Percentiles rank a stretch among this genome's conserved stretches.
These are phyloP conservation scores for Drosophila kikkawai DNA, from an alignment of 1,140 invertebrate species.

Conservation along the genomic window DNA sequence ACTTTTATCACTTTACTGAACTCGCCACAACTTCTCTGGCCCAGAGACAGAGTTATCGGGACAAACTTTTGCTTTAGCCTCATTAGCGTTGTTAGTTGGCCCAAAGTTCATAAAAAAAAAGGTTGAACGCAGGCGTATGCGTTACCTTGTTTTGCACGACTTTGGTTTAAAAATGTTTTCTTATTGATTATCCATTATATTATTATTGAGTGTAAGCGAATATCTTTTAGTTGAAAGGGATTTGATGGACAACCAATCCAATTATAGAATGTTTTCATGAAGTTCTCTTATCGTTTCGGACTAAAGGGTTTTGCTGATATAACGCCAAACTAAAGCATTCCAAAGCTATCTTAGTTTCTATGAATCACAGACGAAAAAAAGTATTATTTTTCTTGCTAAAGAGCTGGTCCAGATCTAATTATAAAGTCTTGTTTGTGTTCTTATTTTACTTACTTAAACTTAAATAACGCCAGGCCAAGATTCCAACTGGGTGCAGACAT, in stretches of 20 bases:
- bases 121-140: conserved; percentile 26
- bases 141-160: conserved; percentile 24
- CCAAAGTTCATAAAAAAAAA: conserved; percentile 65
- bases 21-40: conserved; percentile 24
- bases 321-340: neutral
- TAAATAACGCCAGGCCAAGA: neutral
- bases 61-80: conserved; percentile 63
- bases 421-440: neutral
- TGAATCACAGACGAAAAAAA: neutral
- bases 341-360: neutral
- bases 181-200: conserved; percentile 22
- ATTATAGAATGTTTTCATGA: conserved; percentile 32
- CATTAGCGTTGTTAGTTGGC: conserved; percentile 73
- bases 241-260: conserved; percentile 21
- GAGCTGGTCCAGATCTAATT: neutral
- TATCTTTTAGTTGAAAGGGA: conserved; percentile 9
- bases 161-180: conserved; percentile 18
- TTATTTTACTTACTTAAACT: neutral
- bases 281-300: neutral
- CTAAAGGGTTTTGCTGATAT: neutral
- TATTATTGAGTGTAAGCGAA: conserved; percentile 33
- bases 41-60: conserved; percentile 52
- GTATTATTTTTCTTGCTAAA: neutral
- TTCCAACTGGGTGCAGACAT: neutral
- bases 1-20: conserved; percentile 62